phyloP scores from a whole-genome alignment of 2,113 vertebrate species.

The Urocolius indicus region DNA sequence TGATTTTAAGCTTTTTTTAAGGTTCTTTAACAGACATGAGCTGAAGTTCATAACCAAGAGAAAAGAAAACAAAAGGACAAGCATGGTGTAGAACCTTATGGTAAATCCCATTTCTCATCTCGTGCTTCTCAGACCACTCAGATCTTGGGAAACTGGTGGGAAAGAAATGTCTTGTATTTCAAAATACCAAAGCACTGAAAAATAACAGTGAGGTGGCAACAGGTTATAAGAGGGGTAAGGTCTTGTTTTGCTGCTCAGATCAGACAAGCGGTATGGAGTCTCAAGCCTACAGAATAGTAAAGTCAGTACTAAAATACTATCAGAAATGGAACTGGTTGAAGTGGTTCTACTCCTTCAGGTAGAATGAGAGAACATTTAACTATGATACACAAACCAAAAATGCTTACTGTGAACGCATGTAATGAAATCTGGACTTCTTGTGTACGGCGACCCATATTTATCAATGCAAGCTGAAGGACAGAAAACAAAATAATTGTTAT shows the following conservation, averaged over 20 bases:
- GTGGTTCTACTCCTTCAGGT: not conserved
- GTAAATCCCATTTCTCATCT: not conserved
- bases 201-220: not conserved
- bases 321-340: not conserved
- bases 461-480: constrained; percentile 84
- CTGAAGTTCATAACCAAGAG: not conserved
- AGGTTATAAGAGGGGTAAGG: not conserved
- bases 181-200: not conserved
- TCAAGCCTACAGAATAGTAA: not conserved
- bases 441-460: constrained; percentile 81
- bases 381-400: not conserved
- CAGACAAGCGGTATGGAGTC: rapidly evolving
- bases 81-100: not conserved
- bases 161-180: not conserved
- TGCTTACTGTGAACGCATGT: constrained; percentile 95
- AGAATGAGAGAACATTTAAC: not conserved
- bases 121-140: constrained; percentile 2
- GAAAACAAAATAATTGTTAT: constrained; percentile 31
- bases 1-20: not conserved
- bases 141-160: not conserved
- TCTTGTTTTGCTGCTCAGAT: not conserved
- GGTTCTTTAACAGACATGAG: not conserved
- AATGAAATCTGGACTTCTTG: constrained; percentile 84
- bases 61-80: not conserved
- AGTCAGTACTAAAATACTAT: not conserved